These are phyloP conservation scores for Drosophila mojavensis DNA, from an alignment of 1,140 invertebrate genomes.

Conservation along the genomic window DNA sequence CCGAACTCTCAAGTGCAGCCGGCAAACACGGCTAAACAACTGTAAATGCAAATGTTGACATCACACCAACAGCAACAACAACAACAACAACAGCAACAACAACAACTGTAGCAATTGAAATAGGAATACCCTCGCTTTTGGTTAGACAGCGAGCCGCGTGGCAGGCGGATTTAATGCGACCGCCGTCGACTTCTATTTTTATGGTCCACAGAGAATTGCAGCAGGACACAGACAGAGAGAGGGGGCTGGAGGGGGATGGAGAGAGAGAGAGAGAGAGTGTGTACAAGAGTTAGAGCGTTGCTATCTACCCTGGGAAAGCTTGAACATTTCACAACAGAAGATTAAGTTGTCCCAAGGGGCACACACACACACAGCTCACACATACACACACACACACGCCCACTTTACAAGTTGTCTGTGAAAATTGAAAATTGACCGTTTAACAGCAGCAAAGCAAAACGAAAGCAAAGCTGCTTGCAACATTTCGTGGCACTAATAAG, in stretches of 20 bases:
- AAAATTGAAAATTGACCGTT: constrained; percentile 84
- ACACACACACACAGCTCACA: neutral
- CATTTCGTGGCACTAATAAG: constrained; percentile 71
- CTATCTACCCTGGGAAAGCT: constrained; percentile 67
- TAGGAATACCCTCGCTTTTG: neutral
- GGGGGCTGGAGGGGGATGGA: neutral
- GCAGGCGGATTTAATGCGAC: constrained; percentile 55
- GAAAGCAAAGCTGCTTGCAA: constrained; percentile 31
- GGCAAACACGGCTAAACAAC: constrained; percentile 68
- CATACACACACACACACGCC: neutral
- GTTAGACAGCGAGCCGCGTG: constrained; percentile 46
- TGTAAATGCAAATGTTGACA: constrained; percentile 81
- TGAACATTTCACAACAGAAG: constrained; percentile 77
- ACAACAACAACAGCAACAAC: neutral
- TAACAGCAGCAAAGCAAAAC: constrained; percentile 54
- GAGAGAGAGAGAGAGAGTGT: neutral
- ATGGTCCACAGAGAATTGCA: constrained; percentile 74
- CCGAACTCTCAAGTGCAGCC: constrained; percentile 62
- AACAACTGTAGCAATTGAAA: neutral
- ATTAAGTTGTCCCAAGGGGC: constrained; percentile 80
- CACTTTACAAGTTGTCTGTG: constrained; percentile 67
- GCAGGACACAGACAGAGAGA: constrained; percentile 1
- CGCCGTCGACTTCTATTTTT: constrained; percentile 53
- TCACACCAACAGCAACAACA: constrained; percentile 55
- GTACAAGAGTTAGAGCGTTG: neutral